Base-by-base conservation (phyloP, 2,113 vertebrate genomes). In the Clinocottus analis region DNA sequence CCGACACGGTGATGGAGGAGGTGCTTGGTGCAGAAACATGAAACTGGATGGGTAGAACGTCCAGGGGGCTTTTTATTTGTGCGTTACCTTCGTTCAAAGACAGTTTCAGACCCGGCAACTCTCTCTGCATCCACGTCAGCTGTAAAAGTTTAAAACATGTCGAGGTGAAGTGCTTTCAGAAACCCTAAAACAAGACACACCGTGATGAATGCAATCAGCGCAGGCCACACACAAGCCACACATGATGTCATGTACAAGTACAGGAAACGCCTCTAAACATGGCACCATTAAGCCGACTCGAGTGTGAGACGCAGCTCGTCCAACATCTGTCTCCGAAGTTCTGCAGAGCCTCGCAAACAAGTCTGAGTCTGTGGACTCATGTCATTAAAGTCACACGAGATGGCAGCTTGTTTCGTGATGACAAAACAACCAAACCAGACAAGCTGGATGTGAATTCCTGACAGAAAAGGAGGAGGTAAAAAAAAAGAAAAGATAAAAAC, bases 381-480 rank as follows among this genome's bases (percentile, higher is more conserved):
- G 85, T 69, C 62, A 86, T 63, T 21, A 66, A 79, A 79, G 77
- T 71, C 47, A 37, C 1, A 63, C 21, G 53, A 49, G 55, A 60
- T 7, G 9, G 61, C 49, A 39, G 51, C 55, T 41, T 4, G 4
- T 11, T 80, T 72, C 79, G 69, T 76, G 60, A 90, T 70, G 75
- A 91, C 87, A 86, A 85, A 91, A 41, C 13, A 41, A 41, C 12
- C 39, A 41, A 41, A 41, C 12, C 79, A 90, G 80, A 89, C 79
- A 91, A 80, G 85, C 86, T 73, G 74, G 82, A 88, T 87, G 86
- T 84, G 86, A 82, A 66, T 66, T 82, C 75, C 75, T 53, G 64
- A 85, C 75, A 86, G 78, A 19, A 33, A 3, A 47, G 45, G 8
- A 87, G 78, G 21, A 41, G 17, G 19, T 1, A 2, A 13, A 41